Percentiles rank a stretch among this genome's conserved stretches.
Conservation (phyloP, 2,888 invertebrate species). For the Melanophora roralis region DNA sequence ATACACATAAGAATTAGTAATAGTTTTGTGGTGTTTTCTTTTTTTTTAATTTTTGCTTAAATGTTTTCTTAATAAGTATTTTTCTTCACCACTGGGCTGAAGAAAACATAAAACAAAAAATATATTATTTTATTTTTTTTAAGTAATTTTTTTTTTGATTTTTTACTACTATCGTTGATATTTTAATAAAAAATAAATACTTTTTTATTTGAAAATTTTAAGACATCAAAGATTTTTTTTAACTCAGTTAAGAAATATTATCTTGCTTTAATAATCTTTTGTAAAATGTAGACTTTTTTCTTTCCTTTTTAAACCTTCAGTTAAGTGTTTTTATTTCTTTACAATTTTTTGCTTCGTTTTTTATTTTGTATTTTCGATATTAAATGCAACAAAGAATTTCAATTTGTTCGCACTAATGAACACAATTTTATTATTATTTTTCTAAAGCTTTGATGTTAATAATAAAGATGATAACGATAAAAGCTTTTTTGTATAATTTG, state of each 20-base stretch:
- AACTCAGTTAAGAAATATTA: constrained; percentile 3
- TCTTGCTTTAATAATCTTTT: too few relatives aligned
- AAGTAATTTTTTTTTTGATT: too few relatives aligned
- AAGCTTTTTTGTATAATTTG: not conserved
- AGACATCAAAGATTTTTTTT: too few relatives aligned
- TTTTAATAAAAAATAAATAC: too few relatives aligned
- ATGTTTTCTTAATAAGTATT: not conserved
- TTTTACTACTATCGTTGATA: too few relatives aligned
- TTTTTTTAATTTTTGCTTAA: not conserved
- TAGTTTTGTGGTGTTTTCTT: not conserved
- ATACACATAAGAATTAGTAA: constrained; percentile 16
- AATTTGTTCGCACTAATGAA: not conserved
- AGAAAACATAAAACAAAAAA: too few relatives aligned
- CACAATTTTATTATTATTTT: constrained; percentile 9
- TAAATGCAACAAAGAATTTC: constrained; percentile 8
- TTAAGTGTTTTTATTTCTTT: not conserved
- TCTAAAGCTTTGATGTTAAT: not conserved
- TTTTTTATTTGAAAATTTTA: too few relatives aligned
- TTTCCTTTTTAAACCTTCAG: constrained; percentile 7
- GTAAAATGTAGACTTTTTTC: not conserved
- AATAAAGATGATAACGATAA: not conserved
- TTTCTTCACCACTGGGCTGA: too few relatives aligned
- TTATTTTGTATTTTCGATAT: not conserved
- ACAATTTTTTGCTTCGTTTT: not conserved
- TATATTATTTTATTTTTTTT: too few relatives aligned